Conservation (phyloP, 2,888 invertebrate genomes). For the Blastobasis lacticolella region DNA sequence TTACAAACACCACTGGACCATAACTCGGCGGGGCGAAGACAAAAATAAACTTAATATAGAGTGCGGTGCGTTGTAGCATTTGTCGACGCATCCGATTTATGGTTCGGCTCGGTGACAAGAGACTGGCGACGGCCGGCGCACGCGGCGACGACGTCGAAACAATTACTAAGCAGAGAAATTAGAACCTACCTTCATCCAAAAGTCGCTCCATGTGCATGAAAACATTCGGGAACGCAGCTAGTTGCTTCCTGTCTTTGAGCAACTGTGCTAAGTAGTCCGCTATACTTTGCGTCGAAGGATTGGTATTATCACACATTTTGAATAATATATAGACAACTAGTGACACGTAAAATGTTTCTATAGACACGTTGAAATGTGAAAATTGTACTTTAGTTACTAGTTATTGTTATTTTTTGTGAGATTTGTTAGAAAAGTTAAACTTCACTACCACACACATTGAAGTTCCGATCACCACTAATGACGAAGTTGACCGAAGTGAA, state of each 20-base stretch:
- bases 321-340: constrained; percentile 54
- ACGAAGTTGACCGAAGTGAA: constrained; percentile 70
- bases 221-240: constrained; percentile 99
- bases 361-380: constrained; percentile 54
- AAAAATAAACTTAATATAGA: constrained; percentile 73
- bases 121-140: constrained; percentile 33
- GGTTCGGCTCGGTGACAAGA: constrained; percentile 57
- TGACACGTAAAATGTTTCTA: constrained; percentile 63
- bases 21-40: constrained; percentile 71
- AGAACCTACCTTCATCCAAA: constrained; percentile 95
- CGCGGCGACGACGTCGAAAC: too few species aligned
- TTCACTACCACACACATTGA: constrained; percentile 73
- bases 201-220: constrained; percentile 99
- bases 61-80: constrained; percentile 69
- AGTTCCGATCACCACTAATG: constrained; percentile 71
- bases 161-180: constrained; percentile 16
- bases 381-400: constrained; percentile 67
- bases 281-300: constrained; percentile 93
- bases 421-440: constrained; percentile 72
- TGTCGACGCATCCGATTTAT: constrained; percentile 69
- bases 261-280: constrained; percentile 99
- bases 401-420: constrained; percentile 70
- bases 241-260: constrained; percentile 99
- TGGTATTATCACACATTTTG: constrained; percentile 74
- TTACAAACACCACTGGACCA: constrained; percentile 72